Evolutionary conservation across 2,888 invertebrate genomes (phyloP).

Genomic region (Clostera curtula): DNA sequence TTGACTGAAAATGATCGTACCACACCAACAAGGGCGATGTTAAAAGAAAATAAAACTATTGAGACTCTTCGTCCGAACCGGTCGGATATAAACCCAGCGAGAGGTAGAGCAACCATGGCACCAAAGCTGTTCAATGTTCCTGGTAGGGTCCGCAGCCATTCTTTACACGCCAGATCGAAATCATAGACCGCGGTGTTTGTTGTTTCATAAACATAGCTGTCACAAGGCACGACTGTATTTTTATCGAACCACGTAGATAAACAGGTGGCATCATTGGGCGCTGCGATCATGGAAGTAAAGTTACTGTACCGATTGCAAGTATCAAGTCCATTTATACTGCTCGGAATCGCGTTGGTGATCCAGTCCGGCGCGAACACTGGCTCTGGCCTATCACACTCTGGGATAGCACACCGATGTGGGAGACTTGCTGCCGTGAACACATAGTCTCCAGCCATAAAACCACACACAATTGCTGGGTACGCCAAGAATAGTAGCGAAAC

Average conservation of each 20-base stretch:
- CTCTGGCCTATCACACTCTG: constrained; percentile 42
- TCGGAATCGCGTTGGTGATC: constrained; percentile 49
- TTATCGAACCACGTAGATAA: constrained; percentile 44
- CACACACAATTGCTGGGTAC: constrained; percentile 45
- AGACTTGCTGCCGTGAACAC: constrained; percentile 56
- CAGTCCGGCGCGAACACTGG: constrained; percentile 47
- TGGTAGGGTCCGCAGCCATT: constrained; percentile 82
- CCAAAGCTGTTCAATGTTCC: constrained; percentile 84
- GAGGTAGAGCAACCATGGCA: constrained; percentile 78
- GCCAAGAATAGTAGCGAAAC: constrained; percentile 41
- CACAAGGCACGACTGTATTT: constrained; percentile 39
- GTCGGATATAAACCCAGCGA: constrained; percentile 83
- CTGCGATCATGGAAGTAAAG: constrained; percentile 19
- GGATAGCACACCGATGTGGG: constrained; percentile 47
- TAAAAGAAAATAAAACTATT: constrained; percentile 55
- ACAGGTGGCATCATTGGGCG: constrained; percentile 27
- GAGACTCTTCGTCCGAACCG: constrained; percentile 58
- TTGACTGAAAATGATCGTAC: constrained; percentile 57
- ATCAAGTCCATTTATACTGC: constrained; percentile 41
- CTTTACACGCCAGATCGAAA: constrained; percentile 61
- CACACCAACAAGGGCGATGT: constrained; percentile 49
- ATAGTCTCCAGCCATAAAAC: constrained; percentile 57
- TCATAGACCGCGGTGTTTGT: constrained; percentile 59
- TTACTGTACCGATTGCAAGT: constrained; percentile 50
- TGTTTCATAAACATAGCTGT: constrained; percentile 48